Evolutionary conservation across 2,113 vertebrate genomes (phyloP), one percentile per base, ranked within the genome.

Genomic region (Ophiodon elongatus): DNA sequence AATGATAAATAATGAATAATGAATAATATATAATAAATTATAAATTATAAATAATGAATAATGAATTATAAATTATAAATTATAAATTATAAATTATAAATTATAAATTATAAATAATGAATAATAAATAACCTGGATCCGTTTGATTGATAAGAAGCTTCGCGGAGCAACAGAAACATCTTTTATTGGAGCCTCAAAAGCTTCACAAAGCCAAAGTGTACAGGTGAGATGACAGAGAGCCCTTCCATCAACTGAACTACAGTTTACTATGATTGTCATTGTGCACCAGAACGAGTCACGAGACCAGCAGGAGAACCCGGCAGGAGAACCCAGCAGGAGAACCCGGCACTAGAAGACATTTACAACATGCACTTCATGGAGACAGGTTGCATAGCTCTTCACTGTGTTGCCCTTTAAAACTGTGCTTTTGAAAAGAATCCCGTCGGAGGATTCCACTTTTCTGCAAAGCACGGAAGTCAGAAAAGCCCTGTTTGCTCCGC

Each of bases 251-350:
- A 92, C 92, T 94, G 95, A 93, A 92, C 92, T 94, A 96, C 95
- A 96, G 95, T 94, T 90, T 92, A 85, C 91, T 93, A 82, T 96
- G 97, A 97, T 97, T 97, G 97, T 97, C 96, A 85, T 92, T 93
- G 92, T 93, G 93, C 93, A 87, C 91, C 95, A 94, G 92, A 94
- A 90, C 90, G 75, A 90, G 73, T 91, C 89, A 88, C 91, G 89
- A 86, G 82, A 94, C 81, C 91, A 89, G 92, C 85, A 17, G 60
- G 73, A 82, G 73, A 78, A 73, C 79, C n/a, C 45, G 14, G 41
- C 37, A 39, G 37, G 37, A 39, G 37, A 39, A 39, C 37, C 37
- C 33, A 3, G 33, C 37, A 39, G 37, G 37, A 39, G 37, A 9
- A 39, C 37, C 37, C 37, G n/a, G n/a, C n/a, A n/a, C 90, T 84